Conservation (phyloP, 2,888 invertebrate species). For the Amiota communis region DNA sequence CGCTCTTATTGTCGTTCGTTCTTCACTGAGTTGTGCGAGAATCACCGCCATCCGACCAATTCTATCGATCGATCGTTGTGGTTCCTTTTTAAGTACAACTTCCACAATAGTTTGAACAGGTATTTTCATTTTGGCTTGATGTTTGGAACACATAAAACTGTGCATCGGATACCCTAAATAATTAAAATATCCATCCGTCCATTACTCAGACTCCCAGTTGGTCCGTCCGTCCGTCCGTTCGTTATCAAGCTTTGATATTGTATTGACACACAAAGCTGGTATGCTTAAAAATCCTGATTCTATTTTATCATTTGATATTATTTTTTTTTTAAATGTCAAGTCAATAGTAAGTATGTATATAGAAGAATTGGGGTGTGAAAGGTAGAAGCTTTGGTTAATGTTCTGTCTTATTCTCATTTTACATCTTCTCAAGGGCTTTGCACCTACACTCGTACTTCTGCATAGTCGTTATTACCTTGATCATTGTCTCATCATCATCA, state of each 20-base stretch:
- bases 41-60: constrained; percentile 26
- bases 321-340: no score
- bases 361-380: no score
- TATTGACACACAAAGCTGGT: no score
- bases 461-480: not conserved
- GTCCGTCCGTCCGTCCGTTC: constrained; percentile 25
- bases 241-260: no score
- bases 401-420: no score
- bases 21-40: constrained; percentile 13
- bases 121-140: constrained; percentile 20
- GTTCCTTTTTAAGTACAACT: not conserved
- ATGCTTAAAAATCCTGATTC: no score
- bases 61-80: constrained; percentile 41
- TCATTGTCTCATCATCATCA: not conserved
- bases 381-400: no score
- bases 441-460: no score
- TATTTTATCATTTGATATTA: no score
- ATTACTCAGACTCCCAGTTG: constrained; percentile 22
- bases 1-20: constrained; percentile 1
- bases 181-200: constrained; percentile 17
- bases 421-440: no score
- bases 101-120: not conserved
- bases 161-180: not conserved
- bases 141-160: not conserved
- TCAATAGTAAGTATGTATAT: no score